phyloP scores from a whole-genome alignment of 2,888 invertebrate genomes.

The Nomada ferruginata region DNA sequence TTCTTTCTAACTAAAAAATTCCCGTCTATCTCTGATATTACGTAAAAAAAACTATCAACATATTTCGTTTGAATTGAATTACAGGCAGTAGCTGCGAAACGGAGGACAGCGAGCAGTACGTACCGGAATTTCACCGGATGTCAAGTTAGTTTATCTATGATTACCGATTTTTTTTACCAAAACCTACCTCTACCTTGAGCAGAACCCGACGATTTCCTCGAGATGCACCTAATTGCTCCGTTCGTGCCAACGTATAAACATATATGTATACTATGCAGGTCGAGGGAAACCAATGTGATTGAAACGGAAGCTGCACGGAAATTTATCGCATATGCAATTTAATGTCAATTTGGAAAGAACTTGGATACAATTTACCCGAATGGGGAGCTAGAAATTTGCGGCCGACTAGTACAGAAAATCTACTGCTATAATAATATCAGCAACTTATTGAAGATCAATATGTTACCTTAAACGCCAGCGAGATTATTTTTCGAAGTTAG shows the following conservation, averaged over 20 bases:
- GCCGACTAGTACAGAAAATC: background rate
- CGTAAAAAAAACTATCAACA: background rate
- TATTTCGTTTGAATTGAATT: constrained; percentile 62
- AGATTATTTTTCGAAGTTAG: constrained; percentile 8
- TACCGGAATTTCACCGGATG: constrained; percentile 83
- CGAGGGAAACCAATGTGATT: constrained; percentile 71
- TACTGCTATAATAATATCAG: background rate
- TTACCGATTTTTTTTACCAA: too few species aligned
- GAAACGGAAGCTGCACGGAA: constrained; percentile 72
- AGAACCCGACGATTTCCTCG: background rate
- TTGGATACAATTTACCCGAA: constrained; percentile 8
- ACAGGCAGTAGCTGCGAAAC: constrained; percentile 86
- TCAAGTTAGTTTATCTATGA: constrained; percentile 68
- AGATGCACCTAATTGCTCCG: constrained; percentile 15
- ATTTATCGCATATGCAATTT: constrained; percentile 65
- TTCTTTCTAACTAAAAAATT: background rate
- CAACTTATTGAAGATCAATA: background rate
- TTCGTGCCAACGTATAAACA: constrained; percentile 4
- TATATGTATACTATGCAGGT: background rate
- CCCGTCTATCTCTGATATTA: background rate
- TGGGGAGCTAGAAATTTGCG: constrained; percentile 12
- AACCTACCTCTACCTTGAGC: background rate
- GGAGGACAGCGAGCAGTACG: constrained; percentile 85
- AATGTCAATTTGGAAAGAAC: constrained; percentile 34
- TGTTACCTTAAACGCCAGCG: background rate